These are phyloP conservation scores for Mohoua ochrocephala DNA, from an alignment of 2,113 vertebrate genomes.

Conservation along the genomic window DNA sequence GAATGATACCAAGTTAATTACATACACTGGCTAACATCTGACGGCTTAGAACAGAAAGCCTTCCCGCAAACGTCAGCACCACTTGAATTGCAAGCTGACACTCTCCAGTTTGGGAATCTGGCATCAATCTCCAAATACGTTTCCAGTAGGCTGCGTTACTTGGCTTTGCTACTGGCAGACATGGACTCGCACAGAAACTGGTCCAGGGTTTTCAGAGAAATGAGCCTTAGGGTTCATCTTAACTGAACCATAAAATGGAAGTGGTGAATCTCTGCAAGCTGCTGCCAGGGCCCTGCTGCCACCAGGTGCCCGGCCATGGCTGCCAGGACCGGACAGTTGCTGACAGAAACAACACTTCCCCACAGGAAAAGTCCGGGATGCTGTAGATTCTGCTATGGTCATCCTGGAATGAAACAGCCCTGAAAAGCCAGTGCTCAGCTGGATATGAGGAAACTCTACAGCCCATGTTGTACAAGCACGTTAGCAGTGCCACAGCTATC, in stretches of 20 bases:
- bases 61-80: neutral
- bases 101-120: conserved; percentile 16
- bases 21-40: conserved; percentile 42
- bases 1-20: conserved; percentile 59
- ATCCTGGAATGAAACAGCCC: neutral
- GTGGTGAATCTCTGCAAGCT: neutral
- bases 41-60: neutral
- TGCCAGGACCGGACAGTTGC: neutral
- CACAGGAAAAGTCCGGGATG: neutral
- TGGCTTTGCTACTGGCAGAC: neutral
- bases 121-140: neutral
- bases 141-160: neutral
- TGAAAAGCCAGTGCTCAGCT: neutral
- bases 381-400: neutral
- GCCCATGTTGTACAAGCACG: neutral
- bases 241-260: neutral
- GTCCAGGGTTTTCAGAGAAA: neutral
- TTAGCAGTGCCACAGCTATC: neutral
- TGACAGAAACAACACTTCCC: neutral
- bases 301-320: fast-evolving
- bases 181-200: neutral
- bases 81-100: neutral
- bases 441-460: neutral
- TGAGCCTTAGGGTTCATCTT: neutral
- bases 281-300: neutral